Base-by-base conservation (phyloP, 2,797 vertebrate species). In the Philypnodon macrostomus region DNA sequence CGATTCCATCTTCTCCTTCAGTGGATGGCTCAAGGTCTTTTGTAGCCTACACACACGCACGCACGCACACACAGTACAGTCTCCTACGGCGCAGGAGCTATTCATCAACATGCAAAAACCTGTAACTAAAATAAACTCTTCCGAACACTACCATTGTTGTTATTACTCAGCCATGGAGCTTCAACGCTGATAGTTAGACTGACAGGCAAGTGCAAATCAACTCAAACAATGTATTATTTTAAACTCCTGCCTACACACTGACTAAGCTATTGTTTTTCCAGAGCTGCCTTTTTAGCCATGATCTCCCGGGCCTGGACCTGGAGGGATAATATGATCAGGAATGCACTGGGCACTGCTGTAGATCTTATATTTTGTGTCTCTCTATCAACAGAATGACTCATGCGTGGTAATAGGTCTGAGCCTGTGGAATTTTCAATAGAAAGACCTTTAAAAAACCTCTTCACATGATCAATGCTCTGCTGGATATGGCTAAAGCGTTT, bases 341-440 rank as follows among this genome's bases (percentile, higher is more conserved):
- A 81, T 73, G 66, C 57, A 68, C 53, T 36, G 53, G 57, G 60
- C 63, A 70, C 51, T 41, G 68, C 66, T 54, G 63, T 69, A 66
- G 73, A 78, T 73, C 61, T 46, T 82, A 71, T 61, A 78, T 73
- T 77, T 71, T 40, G 50, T 65, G 48, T 75, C 69, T 47, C 69
- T 80, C 75, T 23, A 23, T 41, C 21, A 81, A 77, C 79, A 77
- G 70, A 69, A 69, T 88, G 84, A 86, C 66, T 88, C 83, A 84
- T 81, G 74, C 70, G 67, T 86, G 79, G 73, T 81, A 69, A 75
- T 64, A n/a, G 69, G 58, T 63, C 44, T 45, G 62, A 67, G 71
- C 59, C 58, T 59, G 69, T 74, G 72, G 62, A 77, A 79, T 72
- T 72, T 33, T 64, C 31, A 67, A 65, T 19, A 49, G 56, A 59